phyloP scores from a whole-genome alignment of 2,797 vertebrate species.

The Chaetophractus vellerosus region DNA sequence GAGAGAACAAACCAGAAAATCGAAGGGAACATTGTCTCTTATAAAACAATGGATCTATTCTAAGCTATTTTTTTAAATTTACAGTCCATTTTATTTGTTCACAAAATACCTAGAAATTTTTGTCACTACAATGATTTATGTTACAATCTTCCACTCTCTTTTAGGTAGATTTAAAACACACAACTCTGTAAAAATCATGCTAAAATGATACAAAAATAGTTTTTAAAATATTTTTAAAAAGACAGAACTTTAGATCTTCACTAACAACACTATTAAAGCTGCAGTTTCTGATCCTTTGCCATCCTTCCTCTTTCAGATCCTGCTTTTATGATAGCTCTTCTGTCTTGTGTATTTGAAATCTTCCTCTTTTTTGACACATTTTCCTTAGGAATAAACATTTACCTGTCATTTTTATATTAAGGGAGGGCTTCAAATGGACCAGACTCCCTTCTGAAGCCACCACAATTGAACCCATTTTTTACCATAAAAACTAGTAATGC shows the following conservation, averaged over 20 bases:
- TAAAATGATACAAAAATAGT: neutral
- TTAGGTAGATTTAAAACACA: slow-evolving; percentile 43
- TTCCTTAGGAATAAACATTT: neutral
- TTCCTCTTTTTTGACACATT: neutral
- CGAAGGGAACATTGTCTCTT: neutral
- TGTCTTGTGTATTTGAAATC: neutral
- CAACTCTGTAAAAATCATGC: neutral
- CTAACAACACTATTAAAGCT: neutral
- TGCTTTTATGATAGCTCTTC: neutral
- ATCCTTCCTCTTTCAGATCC: neutral
- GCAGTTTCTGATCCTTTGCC: neutral
- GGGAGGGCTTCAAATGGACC: neutral
- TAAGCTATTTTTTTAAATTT: neutral
- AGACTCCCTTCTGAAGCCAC: neutral
- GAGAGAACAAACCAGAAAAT: neutral
- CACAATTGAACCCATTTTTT: neutral
- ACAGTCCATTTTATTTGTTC: slow-evolving; percentile 2
- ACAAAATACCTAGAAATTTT: neutral
- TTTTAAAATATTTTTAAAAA: slow-evolving; percentile 38
- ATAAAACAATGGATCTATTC: neutral
- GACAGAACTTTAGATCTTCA: neutral
- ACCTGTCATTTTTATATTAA: neutral
- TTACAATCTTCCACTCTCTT: neutral
- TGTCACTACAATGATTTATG: neutral
- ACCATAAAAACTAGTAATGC: neutral